Base-by-base conservation (phyloP, 2,888 invertebrate genomes). In the Melinaea marsaeus region DNA sequence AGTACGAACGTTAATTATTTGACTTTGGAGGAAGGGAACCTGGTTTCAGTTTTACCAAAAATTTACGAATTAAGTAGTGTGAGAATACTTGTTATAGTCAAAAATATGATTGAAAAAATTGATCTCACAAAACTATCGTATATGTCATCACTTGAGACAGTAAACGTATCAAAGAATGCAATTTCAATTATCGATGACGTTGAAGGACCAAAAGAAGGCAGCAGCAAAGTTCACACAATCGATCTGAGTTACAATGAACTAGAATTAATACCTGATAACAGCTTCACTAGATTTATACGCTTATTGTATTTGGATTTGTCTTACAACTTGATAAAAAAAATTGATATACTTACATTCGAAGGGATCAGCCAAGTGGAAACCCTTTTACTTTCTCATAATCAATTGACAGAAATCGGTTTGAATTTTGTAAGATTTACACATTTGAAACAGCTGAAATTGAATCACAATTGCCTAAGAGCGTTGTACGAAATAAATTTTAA, bases 331-430 rank as follows among this genome's bases (percentile, higher is more conserved):
- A 9, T 67, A 4, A 42, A 33, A 32, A 55, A 54, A 55, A 63
- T 67, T 22, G 65, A 67, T 57, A 61, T 67, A 48, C 57, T 65
- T 2, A 65, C 67, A 34, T 67, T 65, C 61, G 67, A 67, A 63
- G 67, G 67, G 2, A 57, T 67, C 32, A 33, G 48, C 13, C 13
- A 58, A 32, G 45, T 67, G 32, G 59, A 67, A 56, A 63, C 45
- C 9, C 35, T 67, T 35, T 35, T 56, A 35, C 65, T 67, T 13
- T 63, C 67, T 47, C 42, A 63, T 42, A 67, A 67, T 55, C 55
- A 63, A 61, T 37, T 67, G 32, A 34, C 58, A 42, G 61, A 65
- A 58, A 61, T 67, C 9, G 67, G 61, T 4, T 62, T 63, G 57
- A 65, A 47, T 45, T 60, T 67, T 55, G 67, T 65, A 51, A 65